A percentile compares a stretch with the other conserved stretches of the same genome.
Conservation (phyloP, 2,888 invertebrate species). For the Tuta absoluta region DNA sequence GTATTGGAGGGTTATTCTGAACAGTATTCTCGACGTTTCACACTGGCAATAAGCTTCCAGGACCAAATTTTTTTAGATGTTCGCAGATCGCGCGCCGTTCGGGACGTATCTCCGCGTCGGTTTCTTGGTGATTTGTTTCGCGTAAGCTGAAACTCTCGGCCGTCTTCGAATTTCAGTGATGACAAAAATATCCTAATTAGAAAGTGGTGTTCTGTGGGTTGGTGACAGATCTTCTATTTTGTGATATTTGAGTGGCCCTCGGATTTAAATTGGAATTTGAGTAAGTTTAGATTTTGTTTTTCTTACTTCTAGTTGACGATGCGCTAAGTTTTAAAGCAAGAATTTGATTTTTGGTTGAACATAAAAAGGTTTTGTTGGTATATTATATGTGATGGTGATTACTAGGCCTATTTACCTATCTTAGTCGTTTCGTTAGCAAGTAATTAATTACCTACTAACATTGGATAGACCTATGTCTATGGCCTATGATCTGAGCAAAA, state of each 20-base stretch:
- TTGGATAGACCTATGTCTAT: no score
- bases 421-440: no score
- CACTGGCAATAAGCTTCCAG: constrained; percentile 73
- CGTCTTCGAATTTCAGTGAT: constrained; percentile 40
- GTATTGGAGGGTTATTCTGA: constrained; percentile 30
- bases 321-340: background rate
- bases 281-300: constrained; percentile 45
- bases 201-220: constrained; percentile 48
- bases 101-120: constrained; percentile 51
- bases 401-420: no score
- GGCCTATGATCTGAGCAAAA: no score
- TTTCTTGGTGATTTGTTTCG: constrained; percentile 52
- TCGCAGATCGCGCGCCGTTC: constrained; percentile 59
- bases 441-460: no score
- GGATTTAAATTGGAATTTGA: constrained; percentile 38
- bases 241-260: constrained; percentile 42
- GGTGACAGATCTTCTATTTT: constrained; percentile 39
- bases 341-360: background rate
- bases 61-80: constrained; percentile 77
- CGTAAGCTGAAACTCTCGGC: constrained; percentile 43
- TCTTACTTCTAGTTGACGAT: constrained; percentile 18
- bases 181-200: constrained; percentile 39
- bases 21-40: constrained; percentile 57
- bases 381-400: no score
- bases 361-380: background rate